Conservation (phyloP, 1,140 invertebrate species). For the Nixonia krombeini region DNA sequence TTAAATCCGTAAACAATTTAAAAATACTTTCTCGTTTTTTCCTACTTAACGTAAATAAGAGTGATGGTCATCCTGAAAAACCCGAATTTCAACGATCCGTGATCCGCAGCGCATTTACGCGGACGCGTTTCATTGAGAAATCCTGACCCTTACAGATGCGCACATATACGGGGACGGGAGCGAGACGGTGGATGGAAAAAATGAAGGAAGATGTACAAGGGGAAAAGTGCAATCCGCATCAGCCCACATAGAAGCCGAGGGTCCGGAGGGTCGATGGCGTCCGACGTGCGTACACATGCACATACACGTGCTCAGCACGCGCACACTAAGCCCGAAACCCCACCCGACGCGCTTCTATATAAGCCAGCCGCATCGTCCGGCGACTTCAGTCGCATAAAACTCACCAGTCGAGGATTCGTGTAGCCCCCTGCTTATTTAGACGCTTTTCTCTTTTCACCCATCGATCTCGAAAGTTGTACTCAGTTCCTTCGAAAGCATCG, state of each 20-base stretch:
- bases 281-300: not conserved
- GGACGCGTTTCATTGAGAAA: not conserved
- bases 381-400: conserved; percentile 34
- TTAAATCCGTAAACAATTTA: too few species aligned
- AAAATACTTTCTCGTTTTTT: too few species aligned
- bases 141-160: too few species aligned
- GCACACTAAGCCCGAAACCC: conserved; percentile 21
- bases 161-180: too few species aligned
- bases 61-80: too few species aligned
- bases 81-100: too few species aligned
- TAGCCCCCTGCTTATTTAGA: not conserved
- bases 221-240: conserved; percentile 4
- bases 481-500: too few species aligned
- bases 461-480: not conserved
- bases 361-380: conserved; percentile 29
- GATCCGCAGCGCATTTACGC: too few species aligned
- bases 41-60: too few species aligned
- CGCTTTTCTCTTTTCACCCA: not conserved
- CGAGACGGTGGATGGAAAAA: too few species aligned
- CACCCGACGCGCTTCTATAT: conserved; percentile 39
- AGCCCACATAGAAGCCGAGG: too few species aligned
- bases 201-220: conserved; percentile 1
- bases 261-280: conserved; percentile 22
- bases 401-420: not conserved
- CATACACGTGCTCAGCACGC: conserved; percentile 3